Conservation (phyloP, 2,113 vertebrate species). For the Corythornis vintsioides region DNA sequence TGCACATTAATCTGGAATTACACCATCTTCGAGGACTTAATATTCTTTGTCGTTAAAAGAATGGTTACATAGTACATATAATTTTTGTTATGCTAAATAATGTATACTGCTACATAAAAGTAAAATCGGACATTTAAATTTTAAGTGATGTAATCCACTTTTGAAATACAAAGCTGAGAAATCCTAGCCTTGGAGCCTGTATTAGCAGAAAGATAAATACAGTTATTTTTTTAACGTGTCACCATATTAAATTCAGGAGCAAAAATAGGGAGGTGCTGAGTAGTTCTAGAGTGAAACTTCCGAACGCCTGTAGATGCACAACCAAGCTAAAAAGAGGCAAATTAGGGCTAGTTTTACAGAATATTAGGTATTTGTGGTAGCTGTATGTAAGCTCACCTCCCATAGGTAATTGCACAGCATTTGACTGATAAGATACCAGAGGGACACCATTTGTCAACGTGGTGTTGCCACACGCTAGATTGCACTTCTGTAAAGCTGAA, state of each 20-base stretch:
- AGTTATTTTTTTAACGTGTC: constrained; percentile 15
- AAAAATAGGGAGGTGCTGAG: background rate
- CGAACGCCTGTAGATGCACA: background rate
- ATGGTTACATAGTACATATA: background rate
- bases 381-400: background rate
- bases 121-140: background rate
- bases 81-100: background rate
- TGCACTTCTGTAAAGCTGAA: background rate
- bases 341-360: background rate
- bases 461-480: background rate
- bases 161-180: constrained; percentile 21
- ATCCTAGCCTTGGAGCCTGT: background rate
- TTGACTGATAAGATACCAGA: background rate
- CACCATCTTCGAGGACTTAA: background rate
- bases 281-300: background rate
- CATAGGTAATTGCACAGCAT: background rate
- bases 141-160: background rate
- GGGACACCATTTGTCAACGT: background rate
- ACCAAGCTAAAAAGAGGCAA: background rate
- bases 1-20: background rate
- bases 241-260: background rate
- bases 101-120: background rate
- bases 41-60: background rate
- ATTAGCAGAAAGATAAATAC: background rate
- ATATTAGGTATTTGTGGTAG: background rate